These are phyloP conservation scores for Ptilorrhoa leucosticta DNA, from an alignment of 2,113 vertebrate genomes.

Conservation along the genomic window DNA sequence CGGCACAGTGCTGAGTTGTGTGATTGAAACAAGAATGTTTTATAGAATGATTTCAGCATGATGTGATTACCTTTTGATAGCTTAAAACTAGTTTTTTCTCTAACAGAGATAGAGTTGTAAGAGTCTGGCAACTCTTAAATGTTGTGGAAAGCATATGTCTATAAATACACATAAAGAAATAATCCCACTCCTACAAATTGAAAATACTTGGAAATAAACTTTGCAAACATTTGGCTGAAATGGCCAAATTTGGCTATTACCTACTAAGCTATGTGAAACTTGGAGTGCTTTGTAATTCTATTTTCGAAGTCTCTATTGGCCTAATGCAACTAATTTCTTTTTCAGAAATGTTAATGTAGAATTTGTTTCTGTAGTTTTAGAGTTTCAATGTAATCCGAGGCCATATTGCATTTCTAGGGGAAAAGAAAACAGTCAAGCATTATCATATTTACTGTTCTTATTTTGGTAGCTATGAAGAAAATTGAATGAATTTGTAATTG, in stretches of 20 bases:
- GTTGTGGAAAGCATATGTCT: not conserved
- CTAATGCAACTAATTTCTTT: not conserved
- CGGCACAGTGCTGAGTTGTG: not conserved
- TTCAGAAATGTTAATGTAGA: not conserved
- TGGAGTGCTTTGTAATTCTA: not conserved
- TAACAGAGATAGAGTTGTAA: not conserved
- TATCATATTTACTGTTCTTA: not conserved
- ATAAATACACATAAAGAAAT: not conserved
- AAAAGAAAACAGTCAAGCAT: not conserved
- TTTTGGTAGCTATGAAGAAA: not conserved
- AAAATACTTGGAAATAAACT: not conserved
- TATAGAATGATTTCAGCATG: not conserved
- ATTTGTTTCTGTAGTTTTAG: not conserved
- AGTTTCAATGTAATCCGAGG: not conserved
- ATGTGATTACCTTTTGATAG: not conserved
- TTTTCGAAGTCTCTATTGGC: not conserved
- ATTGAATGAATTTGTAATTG: not conserved
- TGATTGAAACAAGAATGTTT: not conserved
- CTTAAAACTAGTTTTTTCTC: not conserved
- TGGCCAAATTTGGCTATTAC: not conserved
- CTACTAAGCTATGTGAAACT: not conserved
- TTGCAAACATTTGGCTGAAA: not conserved
- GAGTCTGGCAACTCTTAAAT: not conserved
- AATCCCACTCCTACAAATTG: not conserved
- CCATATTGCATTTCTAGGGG: not conserved